phyloP scores from a whole-genome alignment of 1,140 invertebrate species.

The Belonocnema kinseyi region DNA sequence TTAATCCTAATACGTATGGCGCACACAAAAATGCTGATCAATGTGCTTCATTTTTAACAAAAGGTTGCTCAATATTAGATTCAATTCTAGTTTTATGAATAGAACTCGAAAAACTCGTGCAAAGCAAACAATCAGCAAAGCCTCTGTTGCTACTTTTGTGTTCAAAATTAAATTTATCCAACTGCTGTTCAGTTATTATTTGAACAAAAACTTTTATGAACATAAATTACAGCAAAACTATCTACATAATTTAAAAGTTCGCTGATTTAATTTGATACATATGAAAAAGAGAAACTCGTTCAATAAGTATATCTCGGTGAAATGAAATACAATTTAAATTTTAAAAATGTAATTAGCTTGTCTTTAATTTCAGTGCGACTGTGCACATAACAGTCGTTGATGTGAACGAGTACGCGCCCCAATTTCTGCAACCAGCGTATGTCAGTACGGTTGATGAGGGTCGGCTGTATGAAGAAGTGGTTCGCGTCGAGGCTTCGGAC shows the following conservation, averaged over 20 bases:
- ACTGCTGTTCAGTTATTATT: too few species aligned
- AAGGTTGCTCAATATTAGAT: constrained; percentile 18
- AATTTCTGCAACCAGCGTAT: constrained; percentile 92
- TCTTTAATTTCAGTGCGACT: constrained; percentile 83
- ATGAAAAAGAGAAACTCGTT: too few species aligned
- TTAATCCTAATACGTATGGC: constrained; percentile 8
- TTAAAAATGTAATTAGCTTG: too few species aligned
- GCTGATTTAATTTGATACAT: too few species aligned
- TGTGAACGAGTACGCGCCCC: constrained; percentile 95
- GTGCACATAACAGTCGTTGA: constrained; percentile 97
- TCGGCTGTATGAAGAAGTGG: constrained; percentile 90
- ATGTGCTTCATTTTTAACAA: constrained; percentile 9
- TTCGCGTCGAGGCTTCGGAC: constrained; percentile 93
- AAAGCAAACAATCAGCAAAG: constrained; percentile 9
- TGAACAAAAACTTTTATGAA: too few species aligned
- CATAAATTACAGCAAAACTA: too few species aligned
- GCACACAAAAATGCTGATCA: constrained; percentile 13
- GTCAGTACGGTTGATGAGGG: constrained; percentile 94
- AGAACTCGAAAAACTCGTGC: constrained; percentile 19
- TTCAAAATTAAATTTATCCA: background rate
- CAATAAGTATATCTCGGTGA: too few species aligned
- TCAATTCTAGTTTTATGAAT: constrained; percentile 2
- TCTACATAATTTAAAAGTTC: too few species aligned
- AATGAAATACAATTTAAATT: too few species aligned
- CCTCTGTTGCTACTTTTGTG: background rate